Percentiles rank a stretch among this genome's conserved stretches.
phyloP scores from a whole-genome alignment of 1,140 invertebrate genomes.

The Drosophila sulfurigaster region DNA sequence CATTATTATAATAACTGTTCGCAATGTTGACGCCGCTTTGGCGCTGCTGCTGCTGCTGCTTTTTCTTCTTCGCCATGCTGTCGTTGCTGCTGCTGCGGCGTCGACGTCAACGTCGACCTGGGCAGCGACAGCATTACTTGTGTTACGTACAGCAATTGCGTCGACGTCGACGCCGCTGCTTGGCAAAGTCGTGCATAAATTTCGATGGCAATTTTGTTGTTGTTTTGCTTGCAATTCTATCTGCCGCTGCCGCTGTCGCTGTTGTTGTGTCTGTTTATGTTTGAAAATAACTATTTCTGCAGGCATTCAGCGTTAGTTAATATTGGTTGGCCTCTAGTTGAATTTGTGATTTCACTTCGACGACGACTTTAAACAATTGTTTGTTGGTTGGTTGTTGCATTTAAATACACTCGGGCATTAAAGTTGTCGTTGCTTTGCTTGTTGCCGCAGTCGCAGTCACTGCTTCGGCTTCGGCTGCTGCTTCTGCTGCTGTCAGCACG shows the following conservation, averaged over 20 bases:
- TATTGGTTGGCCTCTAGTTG: conserved; percentile 54
- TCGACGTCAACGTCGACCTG: conserved; percentile 31
- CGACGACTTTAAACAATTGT: conserved; percentile 49
- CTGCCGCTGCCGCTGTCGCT: conserved; percentile 15
- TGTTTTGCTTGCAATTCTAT: conserved; percentile 32
- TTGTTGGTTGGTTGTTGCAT: conserved; percentile 8
- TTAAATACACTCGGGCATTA: background rate
- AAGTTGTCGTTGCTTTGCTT: background rate
- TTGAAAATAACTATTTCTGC: conserved; percentile 69
- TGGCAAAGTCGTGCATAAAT: conserved; percentile 61
- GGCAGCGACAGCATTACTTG: conserved; percentile 50
- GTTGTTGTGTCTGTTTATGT: conserved; percentile 42
- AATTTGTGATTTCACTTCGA: conserved; percentile 60
- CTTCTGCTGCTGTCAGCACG: conserved; percentile 16
- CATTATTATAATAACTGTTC: conserved; percentile 73
- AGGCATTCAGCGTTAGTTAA: conserved; percentile 72
- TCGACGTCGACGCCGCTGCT: conserved; percentile 61
- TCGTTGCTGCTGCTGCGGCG: conserved; percentile 23
- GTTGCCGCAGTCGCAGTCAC: conserved; percentile 4
- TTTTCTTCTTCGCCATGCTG: conserved; percentile 16
- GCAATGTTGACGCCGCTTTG: conserved; percentile 35
- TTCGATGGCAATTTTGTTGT: conserved; percentile 60
- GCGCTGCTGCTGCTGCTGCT: conserved; percentile 17
- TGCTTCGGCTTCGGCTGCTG: conserved; percentile 18
- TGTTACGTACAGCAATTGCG: conserved; percentile 45